Percentiles rank a stretch among this genome's conserved stretches.
Conservation (phyloP, 2,113 vertebrate species). For the Pheucticus melanocephalus region DNA sequence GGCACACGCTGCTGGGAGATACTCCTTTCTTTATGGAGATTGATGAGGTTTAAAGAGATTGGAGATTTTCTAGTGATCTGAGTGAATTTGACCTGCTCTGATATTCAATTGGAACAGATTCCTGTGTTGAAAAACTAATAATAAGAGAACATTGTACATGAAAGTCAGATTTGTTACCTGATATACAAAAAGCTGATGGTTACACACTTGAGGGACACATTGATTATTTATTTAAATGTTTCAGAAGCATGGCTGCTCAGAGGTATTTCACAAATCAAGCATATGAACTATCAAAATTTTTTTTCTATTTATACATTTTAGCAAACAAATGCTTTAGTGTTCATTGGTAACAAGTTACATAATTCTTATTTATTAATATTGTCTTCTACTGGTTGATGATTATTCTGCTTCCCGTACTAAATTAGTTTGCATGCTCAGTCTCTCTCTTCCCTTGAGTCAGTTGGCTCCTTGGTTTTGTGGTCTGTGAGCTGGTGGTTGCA, state of each 20-base stretch:
- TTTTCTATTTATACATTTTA: background rate
- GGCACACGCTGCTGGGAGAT: background rate
- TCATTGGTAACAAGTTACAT: background rate
- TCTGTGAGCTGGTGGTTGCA: rapidly evolving
- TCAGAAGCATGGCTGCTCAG: background rate
- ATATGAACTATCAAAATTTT: background rate
- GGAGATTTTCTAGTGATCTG: background rate
- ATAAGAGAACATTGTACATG: background rate
- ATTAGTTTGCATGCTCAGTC: background rate
- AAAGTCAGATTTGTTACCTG: background rate
- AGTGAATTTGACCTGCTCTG: background rate
- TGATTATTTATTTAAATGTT: background rate
- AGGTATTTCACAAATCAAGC: background rate
- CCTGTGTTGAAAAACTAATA: background rate
- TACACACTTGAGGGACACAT: background rate
- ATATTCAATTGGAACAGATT: background rate
- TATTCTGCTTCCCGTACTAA: rapidly evolving
- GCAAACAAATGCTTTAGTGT: background rate
- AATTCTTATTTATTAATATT: background rate
- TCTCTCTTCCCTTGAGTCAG: background rate
- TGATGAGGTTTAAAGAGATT: background rate
- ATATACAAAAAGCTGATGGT: background rate
- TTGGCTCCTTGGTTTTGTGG: background rate
- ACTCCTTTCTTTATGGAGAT: background rate
- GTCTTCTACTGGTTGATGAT: background rate